Evolutionary conservation across 2,797 vertebrate genomes (phyloP).

Genomic region (Sebastes diploproa): DNA sequence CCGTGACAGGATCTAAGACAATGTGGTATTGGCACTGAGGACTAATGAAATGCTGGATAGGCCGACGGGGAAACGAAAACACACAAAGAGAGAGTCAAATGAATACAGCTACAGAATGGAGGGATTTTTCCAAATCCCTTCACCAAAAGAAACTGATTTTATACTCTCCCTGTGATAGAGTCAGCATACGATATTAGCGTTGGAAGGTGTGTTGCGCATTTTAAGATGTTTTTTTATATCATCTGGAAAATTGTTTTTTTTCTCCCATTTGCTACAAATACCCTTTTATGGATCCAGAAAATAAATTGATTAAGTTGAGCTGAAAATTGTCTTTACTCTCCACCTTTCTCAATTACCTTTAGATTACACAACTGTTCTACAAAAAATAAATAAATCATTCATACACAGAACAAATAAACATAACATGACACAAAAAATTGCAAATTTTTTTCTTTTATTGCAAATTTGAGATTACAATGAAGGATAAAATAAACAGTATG

Average conservation of each 20-base stretch:
- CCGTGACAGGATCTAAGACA: constrained; percentile 80
- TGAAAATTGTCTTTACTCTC: background rate
- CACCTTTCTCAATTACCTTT: background rate
- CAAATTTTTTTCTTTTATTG: constrained; percentile 71
- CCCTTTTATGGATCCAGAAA: constrained; percentile 50
- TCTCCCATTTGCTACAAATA: constrained; percentile 53
- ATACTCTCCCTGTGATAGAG: constrained; percentile 71
- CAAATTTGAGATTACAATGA: constrained; percentile 71
- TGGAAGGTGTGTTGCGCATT: constrained; percentile 61
- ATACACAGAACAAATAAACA: constrained; percentile 29
- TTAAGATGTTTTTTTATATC: constrained; percentile 52
- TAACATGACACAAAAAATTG: constrained; percentile 22
- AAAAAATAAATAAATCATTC: background rate
- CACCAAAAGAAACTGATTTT: constrained; percentile 80
- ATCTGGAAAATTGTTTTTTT: constrained; percentile 29
- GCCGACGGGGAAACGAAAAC: constrained; percentile 75
- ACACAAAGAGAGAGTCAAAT: constrained; percentile 75
- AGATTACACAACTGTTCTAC: background rate
- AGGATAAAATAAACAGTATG: constrained; percentile 65
- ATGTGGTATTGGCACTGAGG: constrained; percentile 76
- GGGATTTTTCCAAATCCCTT: constrained; percentile 75
- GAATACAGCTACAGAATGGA: constrained; percentile 76
- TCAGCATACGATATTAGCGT: constrained; percentile 64
- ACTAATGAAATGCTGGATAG: constrained; percentile 79
- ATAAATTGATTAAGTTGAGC: constrained; percentile 32